Base-by-base conservation (phyloP, 1,140 invertebrate genomes). In the Drosophila watanabei region DNA sequence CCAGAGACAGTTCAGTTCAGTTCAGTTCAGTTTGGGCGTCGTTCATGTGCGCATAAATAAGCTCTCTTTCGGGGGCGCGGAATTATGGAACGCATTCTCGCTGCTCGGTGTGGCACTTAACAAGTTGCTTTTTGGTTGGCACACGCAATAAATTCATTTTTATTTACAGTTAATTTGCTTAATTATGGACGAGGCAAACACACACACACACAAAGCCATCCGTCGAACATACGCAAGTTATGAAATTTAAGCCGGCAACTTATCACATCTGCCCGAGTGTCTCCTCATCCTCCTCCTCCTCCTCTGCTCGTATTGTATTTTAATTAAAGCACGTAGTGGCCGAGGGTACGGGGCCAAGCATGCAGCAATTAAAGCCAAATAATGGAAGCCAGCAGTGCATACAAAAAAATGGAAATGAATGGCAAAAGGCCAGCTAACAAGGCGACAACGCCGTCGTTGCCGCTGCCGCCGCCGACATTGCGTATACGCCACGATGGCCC, bases 291-390 rank as follows among this genome's bases (percentile, higher is more conserved):
- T 56, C 33, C 10, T 18, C 48, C 18, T 6, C 28, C 6, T 2
- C n/a, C 33, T 48, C n/a, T 9, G 13, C 32, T 61, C 45, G 20
- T 71, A 79, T 79, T 79, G 86, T 90, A 72, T 90, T 90, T 89
- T 89, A 89, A 89, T 89, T 89, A 89, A 88, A 85, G 80, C 85
- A 89, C 86, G 85, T 89, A 65, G 54, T 64, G 46, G 54, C 28
- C 13, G 24, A 13, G 10, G 32, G 37, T 11, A 13, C 41, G 72
- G 57, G 24, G 64, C 63, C 77, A 3, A 3, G 83, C 80, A 88
- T 83, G 86, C 85, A 85, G 85, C 85, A 89, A 89, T 89, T 90
- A 89, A 89, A 89, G 86, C 75, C 85, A 85, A 89, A 89, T 89
- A 89, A 90, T 89, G 86, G 80, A 68, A 82, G 77, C 79, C 85